Evolutionary conservation across 2,888 invertebrate genomes (phyloP).

Genomic region (Calliscelio sp.): DNA sequence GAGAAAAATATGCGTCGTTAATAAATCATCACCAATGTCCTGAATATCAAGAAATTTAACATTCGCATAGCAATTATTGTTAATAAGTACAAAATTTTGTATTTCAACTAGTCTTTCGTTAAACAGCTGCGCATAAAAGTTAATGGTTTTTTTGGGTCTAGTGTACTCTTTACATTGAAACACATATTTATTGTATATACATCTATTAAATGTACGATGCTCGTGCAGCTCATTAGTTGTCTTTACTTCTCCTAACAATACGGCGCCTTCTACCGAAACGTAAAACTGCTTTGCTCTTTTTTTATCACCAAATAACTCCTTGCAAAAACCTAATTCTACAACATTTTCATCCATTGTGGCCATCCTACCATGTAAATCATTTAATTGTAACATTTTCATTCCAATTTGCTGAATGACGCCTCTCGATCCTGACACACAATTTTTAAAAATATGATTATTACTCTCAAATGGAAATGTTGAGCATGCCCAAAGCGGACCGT

Average conservation of each 20-base stretch:
- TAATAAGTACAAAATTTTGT: slow-evolving; percentile 21
- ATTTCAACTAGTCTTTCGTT: slow-evolving; percentile 19
- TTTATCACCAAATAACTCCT: slow-evolving; percentile 13
- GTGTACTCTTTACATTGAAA: slow-evolving; percentile 13
- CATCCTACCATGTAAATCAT: slow-evolving; percentile 18
- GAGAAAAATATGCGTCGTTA: slow-evolving; percentile 17
- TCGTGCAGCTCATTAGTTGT: not conserved
- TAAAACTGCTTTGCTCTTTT: not conserved
- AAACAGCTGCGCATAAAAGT: slow-evolving; percentile 16
- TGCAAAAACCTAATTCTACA: slow-evolving; percentile 2
- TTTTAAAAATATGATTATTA: slow-evolving; percentile 35
- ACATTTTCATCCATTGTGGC: slow-evolving; percentile 6
- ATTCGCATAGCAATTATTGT: slow-evolving; percentile 15
- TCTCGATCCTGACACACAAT: slow-evolving; percentile 17
- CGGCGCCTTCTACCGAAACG: not conserved
- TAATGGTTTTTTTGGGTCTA: slow-evolving; percentile 24
- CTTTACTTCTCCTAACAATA: slow-evolving; percentile 8
- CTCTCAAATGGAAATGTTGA: slow-evolving; percentile 47
- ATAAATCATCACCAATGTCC: not conserved
- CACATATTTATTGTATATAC: slow-evolving; percentile 9
- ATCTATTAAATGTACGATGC: not conserved
- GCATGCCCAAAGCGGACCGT: slow-evolving; percentile 30
- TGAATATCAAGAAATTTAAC: slow-evolving; percentile 21
- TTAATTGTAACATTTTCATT: slow-evolving; percentile 16
- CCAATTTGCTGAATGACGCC: slow-evolving; percentile 37